Percentiles rank a stretch among this genome's conserved stretches.
Evolutionary conservation across 2,888 invertebrate species (phyloP).

Genomic region (Imbricaverruca yamaguchii): DNA sequence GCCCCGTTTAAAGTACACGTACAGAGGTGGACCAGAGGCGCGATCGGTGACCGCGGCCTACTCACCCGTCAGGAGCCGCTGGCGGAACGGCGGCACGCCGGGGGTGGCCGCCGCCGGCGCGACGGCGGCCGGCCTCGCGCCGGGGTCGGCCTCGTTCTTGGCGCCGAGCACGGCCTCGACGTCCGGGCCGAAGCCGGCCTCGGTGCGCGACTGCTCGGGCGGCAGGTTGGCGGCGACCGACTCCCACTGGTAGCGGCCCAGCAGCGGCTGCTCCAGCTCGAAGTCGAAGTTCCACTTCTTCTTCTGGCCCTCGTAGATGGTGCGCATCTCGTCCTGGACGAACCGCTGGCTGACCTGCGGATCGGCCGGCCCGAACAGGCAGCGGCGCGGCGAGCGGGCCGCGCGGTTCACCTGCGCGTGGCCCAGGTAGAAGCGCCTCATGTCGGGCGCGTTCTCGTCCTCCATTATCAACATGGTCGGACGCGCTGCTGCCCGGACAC

Average conservation of each 20-base stretch:
- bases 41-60: too few species aligned
- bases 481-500: neutral
- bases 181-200: conserved; percentile 2
- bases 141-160: too few species aligned
- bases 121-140: neutral
- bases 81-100: too few species aligned
- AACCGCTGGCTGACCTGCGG: neutral
- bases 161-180: neutral
- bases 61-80: too few species aligned
- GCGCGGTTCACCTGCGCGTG: conserved; percentile 8
- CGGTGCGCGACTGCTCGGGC: conserved; percentile 20
- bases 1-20: too few species aligned
- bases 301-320: conserved; percentile 6
- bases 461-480: conserved; percentile 5
- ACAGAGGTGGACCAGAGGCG: too few species aligned
- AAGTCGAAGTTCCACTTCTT: conserved; percentile 25
- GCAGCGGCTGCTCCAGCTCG: conserved; percentile 17
- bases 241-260: conserved; percentile 22
- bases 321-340: conserved; percentile 6
- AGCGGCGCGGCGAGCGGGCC: neutral
- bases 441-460: neutral
- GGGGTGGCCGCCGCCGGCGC: neutral
- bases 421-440: conserved; percentile 8
- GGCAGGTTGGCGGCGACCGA: neutral
- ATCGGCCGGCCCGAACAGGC: conserved; percentile 13